Conservation (phyloP, 1,140 invertebrate genomes). For the Cataglyphis hispanica region DNA sequence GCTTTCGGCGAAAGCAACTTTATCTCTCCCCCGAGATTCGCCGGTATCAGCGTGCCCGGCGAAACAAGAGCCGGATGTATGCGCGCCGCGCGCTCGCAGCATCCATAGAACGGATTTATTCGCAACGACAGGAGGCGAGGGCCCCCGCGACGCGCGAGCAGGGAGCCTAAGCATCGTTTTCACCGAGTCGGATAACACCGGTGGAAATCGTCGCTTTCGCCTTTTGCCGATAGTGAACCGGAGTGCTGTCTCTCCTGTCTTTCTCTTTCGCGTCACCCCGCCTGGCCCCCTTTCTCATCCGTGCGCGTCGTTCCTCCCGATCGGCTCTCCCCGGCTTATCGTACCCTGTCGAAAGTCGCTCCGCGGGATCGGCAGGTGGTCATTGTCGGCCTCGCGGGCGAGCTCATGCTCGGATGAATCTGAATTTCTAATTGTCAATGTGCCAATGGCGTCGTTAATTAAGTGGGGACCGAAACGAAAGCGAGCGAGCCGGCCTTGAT, state of each 20-base stretch:
- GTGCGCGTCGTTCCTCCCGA: constrained; percentile 14
- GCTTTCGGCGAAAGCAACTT: constrained; percentile 56
- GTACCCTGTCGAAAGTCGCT: constrained; percentile 74
- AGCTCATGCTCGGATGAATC: constrained; percentile 41
- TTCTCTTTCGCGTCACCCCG: constrained; percentile 20
- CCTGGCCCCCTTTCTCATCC: neutral
- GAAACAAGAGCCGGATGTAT: constrained; percentile 51
- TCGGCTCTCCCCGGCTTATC: constrained; percentile 62
- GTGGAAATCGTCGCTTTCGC: constrained; percentile 72
- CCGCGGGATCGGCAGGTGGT: constrained; percentile 70
- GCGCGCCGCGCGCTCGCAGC: constrained; percentile 1
- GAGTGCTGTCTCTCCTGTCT: constrained; percentile 57
- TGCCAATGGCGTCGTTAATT: constrained; percentile 65
- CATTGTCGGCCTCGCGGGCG: constrained; percentile 53
- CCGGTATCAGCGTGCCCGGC: constrained; percentile 40
- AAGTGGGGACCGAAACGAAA: constrained; percentile 42
- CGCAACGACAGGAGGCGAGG: neutral
- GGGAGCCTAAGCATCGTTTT: constrained; percentile 63
- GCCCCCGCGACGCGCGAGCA: neutral
- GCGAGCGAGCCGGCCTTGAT: constrained; percentile 51
- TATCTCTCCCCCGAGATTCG: constrained; percentile 32
- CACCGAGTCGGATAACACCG: constrained; percentile 62
- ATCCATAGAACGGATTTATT: constrained; percentile 56
- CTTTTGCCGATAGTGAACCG: constrained; percentile 57
- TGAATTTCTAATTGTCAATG: constrained; percentile 73